phyloP scores from a whole-genome alignment of 1,140 invertebrate genomes.

The Drosophila paulistorum region DNA sequence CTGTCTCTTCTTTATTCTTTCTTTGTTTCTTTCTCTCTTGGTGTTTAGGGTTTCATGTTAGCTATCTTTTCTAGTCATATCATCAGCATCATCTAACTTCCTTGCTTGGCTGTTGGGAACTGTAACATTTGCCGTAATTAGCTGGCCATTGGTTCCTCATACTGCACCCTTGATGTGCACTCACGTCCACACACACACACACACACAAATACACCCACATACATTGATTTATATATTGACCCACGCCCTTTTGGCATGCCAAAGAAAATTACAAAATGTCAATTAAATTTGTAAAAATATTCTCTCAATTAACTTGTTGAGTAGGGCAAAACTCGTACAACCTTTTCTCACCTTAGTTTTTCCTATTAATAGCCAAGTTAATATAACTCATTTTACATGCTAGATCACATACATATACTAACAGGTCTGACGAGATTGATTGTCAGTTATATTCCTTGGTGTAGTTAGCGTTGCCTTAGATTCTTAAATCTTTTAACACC shows the following conservation, averaged over 20 bases:
- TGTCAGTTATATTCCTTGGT: too few species aligned
- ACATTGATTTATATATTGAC: constrained; percentile 33
- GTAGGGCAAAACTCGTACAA: neutral
- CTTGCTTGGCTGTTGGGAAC: constrained; percentile 24
- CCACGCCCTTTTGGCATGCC: constrained; percentile 1
- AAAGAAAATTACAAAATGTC: constrained; percentile 7
- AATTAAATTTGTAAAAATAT: neutral
- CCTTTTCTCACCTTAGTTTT: too few species aligned
- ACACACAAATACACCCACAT: neutral
- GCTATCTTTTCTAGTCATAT: constrained; percentile 28
- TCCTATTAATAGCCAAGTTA: too few species aligned
- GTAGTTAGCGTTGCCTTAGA: too few species aligned
- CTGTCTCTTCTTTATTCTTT: constrained; percentile 28
- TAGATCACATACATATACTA: too few species aligned
- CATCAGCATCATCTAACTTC: constrained; percentile 15
- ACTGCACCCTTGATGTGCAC: constrained; percentile 25
- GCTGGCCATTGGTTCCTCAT: constrained; percentile 31
- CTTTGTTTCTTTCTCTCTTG: constrained; percentile 20
- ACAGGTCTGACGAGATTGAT: too few species aligned
- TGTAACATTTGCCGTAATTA: constrained; percentile 54
- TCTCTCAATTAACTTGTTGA: neutral
- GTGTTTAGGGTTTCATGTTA: constrained; percentile 19
- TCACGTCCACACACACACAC: neutral
- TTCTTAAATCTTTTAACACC: too few species aligned
- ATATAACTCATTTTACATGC: too few species aligned